Evolutionary conservation across 2,797 vertebrate genomes (phyloP), one percentile per base, ranked within the genome.

Genomic region (Gobio occitaniae): DNA sequence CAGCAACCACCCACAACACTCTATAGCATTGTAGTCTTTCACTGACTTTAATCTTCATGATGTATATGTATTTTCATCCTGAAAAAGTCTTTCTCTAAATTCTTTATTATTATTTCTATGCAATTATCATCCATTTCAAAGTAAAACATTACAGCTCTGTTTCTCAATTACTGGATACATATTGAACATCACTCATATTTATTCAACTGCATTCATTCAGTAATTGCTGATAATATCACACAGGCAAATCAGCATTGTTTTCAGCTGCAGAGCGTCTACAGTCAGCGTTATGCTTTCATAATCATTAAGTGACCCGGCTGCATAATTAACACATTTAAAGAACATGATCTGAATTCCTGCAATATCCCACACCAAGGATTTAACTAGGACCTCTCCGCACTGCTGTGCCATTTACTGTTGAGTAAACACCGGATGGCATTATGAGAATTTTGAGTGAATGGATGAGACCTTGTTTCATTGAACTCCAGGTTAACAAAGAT

Each of bases 201-300:
- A 77, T 69, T 29, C 59, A 84, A 76, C n/a, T 6, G 63, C 63
- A 69, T 78, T 84, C 82, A 69, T 41, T 69, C n/a, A 5, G 50
- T 77, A 84, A 84, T 84, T 84, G 82, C 82, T 78, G 82, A 84
- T 84, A 68, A 78, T 78, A 84, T 84, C 74, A 47, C 13, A 2
- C 29, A 10, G 25, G 70, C 80, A 32, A 74, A 50, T 74, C 47
- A 54, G 71, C 32, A 66, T 83, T 83, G 71, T 54, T 83, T 83
- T 66, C 59, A 66, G 47, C 59, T 50, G 25, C 80, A 9, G 38
- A 82, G 54, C 41, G 19, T 29, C 41, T 63, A 29, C 19, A 83
- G 69, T 41, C 71, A 11, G 47, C n/a, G 2, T 54, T 61, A 15
- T 16, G 79, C 61, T 77, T 71, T 84, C 69, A 69, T 77, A 54